These are phyloP conservation scores for Spongia lamella DNA, from an alignment of 37 sponge, comb jelly and placozoan genomes.

Conservation along the genomic window DNA sequence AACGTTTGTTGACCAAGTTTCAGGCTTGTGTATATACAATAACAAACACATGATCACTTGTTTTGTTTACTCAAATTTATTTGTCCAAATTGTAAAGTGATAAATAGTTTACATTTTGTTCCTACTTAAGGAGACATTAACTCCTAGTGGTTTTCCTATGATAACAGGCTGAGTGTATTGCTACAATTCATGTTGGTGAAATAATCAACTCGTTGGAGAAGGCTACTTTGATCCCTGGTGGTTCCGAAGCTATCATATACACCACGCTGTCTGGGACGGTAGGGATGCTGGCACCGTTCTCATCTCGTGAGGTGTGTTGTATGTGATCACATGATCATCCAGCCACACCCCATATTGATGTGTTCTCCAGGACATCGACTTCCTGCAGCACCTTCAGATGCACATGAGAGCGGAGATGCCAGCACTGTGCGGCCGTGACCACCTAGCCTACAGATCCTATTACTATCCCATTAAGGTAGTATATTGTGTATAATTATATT, in stretches of 20 bases:
- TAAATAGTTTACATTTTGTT: no score
- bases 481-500: neutral
- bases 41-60: no score
- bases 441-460: conserved; percentile 89
- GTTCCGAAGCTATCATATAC: conserved; percentile 89
- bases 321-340: neutral
- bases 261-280: conserved; percentile 94
- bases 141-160: no score
- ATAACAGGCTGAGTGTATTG: conserved; percentile 76
- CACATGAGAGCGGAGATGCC: conserved; percentile 89
- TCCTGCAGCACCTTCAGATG: conserved; percentile 99
- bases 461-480: conserved; percentile 87
- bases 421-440: conserved; percentile 88
- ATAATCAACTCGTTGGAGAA: conserved; percentile 83
- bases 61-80: no score
- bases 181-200: conserved; percentile 89
- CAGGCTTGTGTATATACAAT: no score
- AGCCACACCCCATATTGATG: neutral
- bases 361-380: conserved; percentile 87
- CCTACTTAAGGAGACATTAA: no score
- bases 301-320: conserved; percentile 77
- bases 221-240: conserved; percentile 96
- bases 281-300: conserved; percentile 95
- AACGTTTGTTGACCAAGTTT: no score
- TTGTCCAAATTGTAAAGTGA: no score